phyloP scores from a whole-genome alignment of 1,140 invertebrate species.

The Galleria mellonella region DNA sequence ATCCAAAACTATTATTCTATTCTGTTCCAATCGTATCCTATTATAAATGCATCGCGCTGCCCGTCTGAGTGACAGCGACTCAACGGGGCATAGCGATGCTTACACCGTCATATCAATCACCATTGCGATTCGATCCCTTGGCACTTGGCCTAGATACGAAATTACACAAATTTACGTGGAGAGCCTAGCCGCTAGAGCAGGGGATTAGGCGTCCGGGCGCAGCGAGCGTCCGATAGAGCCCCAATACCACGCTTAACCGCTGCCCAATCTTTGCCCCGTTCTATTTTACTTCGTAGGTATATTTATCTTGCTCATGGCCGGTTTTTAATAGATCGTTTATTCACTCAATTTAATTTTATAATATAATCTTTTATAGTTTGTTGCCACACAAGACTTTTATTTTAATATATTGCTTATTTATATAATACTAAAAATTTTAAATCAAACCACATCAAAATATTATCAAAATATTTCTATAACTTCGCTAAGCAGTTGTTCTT shows the following conservation, averaged over 20 bases:
- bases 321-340: too few relatives aligned
- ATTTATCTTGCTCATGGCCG: too few relatives aligned
- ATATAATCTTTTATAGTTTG: too few relatives aligned
- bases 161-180: constrained; percentile 71
- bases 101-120: constrained; percentile 69
- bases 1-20: not conserved
- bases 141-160: constrained; percentile 69
- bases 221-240: constrained; percentile 55
- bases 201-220: constrained; percentile 52
- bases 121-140: constrained; percentile 64
- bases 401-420: too few relatives aligned
- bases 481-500: not conserved
- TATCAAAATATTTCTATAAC: too few relatives aligned
- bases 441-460: too few relatives aligned
- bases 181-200: constrained; percentile 50
- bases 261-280: constrained; percentile 31
- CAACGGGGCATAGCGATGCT: constrained; percentile 39
- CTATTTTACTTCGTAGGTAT: constrained; percentile 1
- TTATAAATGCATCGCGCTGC: constrained; percentile 54
- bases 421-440: too few relatives aligned
- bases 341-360: too few relatives aligned
- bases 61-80: constrained; percentile 41
- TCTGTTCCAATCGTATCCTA: constrained; percentile 1
- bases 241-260: constrained; percentile 57
- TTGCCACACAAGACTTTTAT: too few relatives aligned